Evolutionary conservation across 2,888 invertebrate genomes (phyloP).

Genomic region (Drosophila nr. perissopoda): DNA sequence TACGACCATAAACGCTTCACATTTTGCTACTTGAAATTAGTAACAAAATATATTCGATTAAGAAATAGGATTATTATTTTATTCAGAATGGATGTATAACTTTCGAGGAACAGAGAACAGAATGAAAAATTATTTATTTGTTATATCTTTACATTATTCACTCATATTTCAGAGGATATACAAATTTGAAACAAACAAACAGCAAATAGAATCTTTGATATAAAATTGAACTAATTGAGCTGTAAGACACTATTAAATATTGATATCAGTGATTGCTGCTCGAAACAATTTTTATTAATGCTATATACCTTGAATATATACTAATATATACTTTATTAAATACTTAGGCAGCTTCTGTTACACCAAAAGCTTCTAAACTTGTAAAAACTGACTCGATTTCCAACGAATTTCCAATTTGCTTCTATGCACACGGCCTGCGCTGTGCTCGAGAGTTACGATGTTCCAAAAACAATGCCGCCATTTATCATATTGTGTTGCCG

Average conservation of each 20-base stretch:
- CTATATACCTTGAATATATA: background rate
- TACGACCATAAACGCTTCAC: background rate
- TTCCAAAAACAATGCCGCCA: constrained; percentile 77
- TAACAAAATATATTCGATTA: background rate
- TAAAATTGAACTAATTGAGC: background rate
- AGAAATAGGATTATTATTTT: background rate
- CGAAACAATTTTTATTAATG: no score
- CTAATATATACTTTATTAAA: background rate
- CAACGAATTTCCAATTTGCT: constrained; percentile 9
- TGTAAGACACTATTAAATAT: background rate
- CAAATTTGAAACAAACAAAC: no score
- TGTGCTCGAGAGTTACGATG: constrained; percentile 46
- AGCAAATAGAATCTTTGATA: background rate
- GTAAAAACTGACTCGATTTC: background rate
- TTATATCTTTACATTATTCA: background rate
- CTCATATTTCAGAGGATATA: background rate
- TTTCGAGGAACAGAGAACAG: background rate
- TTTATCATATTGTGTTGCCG: constrained; percentile 73
- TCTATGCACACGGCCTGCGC: constrained; percentile 38
- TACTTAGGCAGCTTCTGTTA: background rate
- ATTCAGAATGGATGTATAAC: background rate
- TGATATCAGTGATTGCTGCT: no score
- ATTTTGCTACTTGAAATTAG: background rate
- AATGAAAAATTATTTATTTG: background rate
- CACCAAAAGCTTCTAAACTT: background rate